Evolutionary conservation across 2,113 vertebrate species (phyloP).

Genomic region (Cheilinus undulatus): DNA sequence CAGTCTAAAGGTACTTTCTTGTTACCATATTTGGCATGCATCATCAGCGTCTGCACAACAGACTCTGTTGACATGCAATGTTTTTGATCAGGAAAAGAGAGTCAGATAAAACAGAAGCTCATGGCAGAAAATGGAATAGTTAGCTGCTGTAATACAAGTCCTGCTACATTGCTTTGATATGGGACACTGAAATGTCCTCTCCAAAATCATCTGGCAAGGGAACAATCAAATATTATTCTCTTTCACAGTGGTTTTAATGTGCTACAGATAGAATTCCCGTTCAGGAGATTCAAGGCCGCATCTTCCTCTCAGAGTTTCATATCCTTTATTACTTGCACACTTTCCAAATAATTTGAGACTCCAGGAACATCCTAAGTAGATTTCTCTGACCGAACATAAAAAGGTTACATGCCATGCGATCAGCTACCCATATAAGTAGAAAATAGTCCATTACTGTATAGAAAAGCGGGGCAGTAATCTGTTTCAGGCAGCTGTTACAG

Average conservation of each 20-base stretch:
- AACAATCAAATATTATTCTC: constrained; percentile 77
- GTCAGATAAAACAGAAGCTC: constrained; percentile 52
- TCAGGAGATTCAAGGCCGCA: constrained; percentile 52
- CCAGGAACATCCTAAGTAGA: constrained; percentile 37
- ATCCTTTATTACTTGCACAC: constrained; percentile 56
- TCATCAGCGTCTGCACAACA: constrained; percentile 34
- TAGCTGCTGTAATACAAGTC: constrained; percentile 63
- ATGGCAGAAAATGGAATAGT: constrained; percentile 43
- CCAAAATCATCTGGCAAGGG: constrained; percentile 78
- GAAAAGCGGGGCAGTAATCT: constrained; percentile 15
- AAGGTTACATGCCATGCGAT: constrained; percentile 38
- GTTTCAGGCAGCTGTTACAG: constrained; percentile 46
- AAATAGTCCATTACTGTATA: constrained; percentile 20
- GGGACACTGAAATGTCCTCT: constrained; percentile 69
- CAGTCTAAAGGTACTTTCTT: constrained; percentile 36
- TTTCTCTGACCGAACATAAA: constrained; percentile 26
- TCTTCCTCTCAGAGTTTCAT: constrained; percentile 39
- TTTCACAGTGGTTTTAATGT: constrained; percentile 71
- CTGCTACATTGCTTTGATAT: constrained; percentile 80
- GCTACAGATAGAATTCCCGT: constrained; percentile 71
- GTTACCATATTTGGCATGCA: constrained; percentile 41
- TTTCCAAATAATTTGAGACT: constrained; percentile 58
- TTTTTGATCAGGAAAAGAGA: constrained; percentile 34
- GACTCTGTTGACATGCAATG: constrained; percentile 30
- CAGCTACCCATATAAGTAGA: constrained; percentile 25